Base-by-base conservation (phyloP, 2,888 invertebrate species). In the Cheilosia grossa region DNA sequence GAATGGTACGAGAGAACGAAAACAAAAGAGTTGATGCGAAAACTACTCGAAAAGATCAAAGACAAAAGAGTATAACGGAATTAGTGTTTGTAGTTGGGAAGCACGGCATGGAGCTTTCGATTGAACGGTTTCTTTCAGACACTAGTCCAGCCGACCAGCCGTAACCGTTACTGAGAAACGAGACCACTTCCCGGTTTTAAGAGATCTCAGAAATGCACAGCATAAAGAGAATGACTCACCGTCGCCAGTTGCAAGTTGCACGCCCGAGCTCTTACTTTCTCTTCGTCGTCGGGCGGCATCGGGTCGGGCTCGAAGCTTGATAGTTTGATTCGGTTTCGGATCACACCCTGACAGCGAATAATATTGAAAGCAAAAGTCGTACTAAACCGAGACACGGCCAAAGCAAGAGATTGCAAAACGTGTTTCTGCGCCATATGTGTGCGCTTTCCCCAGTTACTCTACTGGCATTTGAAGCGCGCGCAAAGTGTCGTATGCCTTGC, bases 341-440 rank as follows among this genome's bases (percentile, higher is more conserved):
- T 78, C 66, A 75, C 83, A 83, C 80, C 74, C 70, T 64, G 59
- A 13, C 70, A 37, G 74, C 24, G 56, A 75, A 66, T 81, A 17
- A 56, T 77, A 85, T 85, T 72, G 85, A 85, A 85, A 85, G 81
- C 85, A 85, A 85, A 85, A 85, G 85, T 85, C 56, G 70, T 77
- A 61, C 58, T 66, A 53, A 53, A 56, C 56, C 82, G 63, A 79
- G 63, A 51, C 53, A 47, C 67, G 66, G 66, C 54, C 59, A 59
- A 63, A 72, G 80, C 59, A 54, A 47, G 59, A 67, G 19, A 61
- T 73, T 70, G 56, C 42, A 63, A 73, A 81, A 85, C 81, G 56
- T 77, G 75, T 85, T 85, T 85, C 37, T 54, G 77, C 19, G 42
- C 44, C 66, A 72, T 69, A 80, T 72, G 40, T 66, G 67, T 66